Percentiles rank a stretch among this genome's conserved stretches.
These are phyloP conservation scores for Delphinus delphis DNA, from an alignment of 2,113 vertebrate genomes.

Conservation along the genomic window DNA sequence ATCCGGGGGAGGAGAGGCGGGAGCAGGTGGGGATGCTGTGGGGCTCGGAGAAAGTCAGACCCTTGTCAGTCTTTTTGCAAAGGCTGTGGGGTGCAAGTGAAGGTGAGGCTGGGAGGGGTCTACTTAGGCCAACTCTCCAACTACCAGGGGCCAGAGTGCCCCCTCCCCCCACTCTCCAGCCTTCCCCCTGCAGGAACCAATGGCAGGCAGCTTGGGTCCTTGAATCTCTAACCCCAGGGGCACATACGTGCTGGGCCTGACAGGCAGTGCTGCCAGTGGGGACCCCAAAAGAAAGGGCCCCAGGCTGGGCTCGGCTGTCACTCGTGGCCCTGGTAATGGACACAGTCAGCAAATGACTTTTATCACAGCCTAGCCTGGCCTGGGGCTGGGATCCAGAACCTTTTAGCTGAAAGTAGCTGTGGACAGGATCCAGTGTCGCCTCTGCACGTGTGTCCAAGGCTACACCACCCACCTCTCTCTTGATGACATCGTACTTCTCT, in stretches of 20 bases:
- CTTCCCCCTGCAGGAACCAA: not conserved
- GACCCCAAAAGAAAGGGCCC: not conserved
- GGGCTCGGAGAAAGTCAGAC: not conserved
- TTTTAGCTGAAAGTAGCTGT: not conserved
- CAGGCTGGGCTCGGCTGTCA: not conserved
- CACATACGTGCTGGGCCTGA: rapidly evolving
- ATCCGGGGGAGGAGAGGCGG: not conserved
- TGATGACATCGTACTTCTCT: not conserved
- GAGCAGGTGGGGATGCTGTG: not conserved
- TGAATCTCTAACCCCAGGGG: not conserved
- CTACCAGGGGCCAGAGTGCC: not conserved
- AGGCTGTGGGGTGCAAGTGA: not conserved
- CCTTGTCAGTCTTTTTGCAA: not conserved
- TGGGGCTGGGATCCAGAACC: not conserved
- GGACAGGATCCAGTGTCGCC: not conserved
- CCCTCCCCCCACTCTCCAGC: no score
- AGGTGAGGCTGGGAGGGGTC: not conserved
- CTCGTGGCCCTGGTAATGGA: not conserved
- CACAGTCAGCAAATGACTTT: not conserved
- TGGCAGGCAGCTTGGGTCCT: not conserved
- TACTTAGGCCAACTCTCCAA: not conserved
- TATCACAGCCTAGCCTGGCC: no score
- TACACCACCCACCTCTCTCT: not conserved
- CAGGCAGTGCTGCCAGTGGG: not conserved
- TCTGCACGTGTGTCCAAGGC: not conserved